Base-by-base conservation (phyloP, 2,113 vertebrate genomes). In the Xenus cinereus region DNA sequence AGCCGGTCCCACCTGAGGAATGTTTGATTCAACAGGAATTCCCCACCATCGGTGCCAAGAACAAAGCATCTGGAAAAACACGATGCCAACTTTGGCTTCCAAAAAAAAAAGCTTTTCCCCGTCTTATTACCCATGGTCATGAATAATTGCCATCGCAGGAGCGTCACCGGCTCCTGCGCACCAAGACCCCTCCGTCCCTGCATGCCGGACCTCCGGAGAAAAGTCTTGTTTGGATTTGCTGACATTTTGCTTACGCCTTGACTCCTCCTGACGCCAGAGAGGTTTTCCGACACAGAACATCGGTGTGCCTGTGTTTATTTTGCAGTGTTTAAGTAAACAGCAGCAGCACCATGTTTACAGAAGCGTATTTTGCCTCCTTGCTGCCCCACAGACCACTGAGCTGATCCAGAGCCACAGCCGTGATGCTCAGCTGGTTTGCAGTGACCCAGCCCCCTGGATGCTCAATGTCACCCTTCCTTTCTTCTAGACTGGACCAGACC, bases 61-160 rank as follows among this genome's bases (percentile, higher is more conserved):
- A 35, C 6, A 37, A 45, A 84, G 20, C 50, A 54, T 22, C 28
- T 0, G 1, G 43, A 53, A 27, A 56, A 72, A 53, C 27, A 80
- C 0, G 1, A 16, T 1, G 22, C 33, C 72, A 56, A 3, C 22
- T 77, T 39, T 12, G 11, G 27, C 27, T 93, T 48, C 6, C 64
- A 14, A 57, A 37, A 37, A 74, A 14, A 57, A 37, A 33, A 17
- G 5, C 7, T 62, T 90, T 60, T 57, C 39, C 6, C 1, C 63
- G 6, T 69, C 23, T 23, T 27, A 3, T 51, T 41, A 27, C 7
- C 24, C 23, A 11, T 3, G 59, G n/a, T 4, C 46, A 19, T 0
- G 0, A 33, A 23, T 11, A 54, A 66, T 1, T 17, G 7, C 6
- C 56, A 33, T 4, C 0, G 0, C 37, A 51, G 30, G 59, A 45